Evolutionary conservation across 1,140 invertebrate species (phyloP).

Genomic region (Bombus consobrinus): DNA sequence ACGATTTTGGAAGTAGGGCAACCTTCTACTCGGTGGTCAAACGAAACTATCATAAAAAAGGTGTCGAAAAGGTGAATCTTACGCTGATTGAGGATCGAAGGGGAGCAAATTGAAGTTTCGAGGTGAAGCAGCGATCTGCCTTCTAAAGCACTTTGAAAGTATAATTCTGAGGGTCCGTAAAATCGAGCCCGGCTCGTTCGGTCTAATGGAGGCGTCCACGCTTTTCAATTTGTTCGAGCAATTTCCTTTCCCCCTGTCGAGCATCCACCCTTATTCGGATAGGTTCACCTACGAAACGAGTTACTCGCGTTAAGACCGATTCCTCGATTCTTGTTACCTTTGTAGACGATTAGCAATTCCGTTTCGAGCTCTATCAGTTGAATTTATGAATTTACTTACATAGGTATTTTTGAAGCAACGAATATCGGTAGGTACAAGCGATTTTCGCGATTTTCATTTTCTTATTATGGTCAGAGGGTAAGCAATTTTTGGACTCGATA

Average conservation of each 20-base stretch:
- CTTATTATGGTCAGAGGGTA: neutral
- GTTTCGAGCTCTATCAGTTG: neutral
- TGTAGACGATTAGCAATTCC: neutral
- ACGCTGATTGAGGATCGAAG: neutral
- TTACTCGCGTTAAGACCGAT: neutral
- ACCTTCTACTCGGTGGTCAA: neutral
- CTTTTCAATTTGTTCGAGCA: conserved; percentile 58
- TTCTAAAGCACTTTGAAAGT: conserved; percentile 46
- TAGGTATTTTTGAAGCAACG: neutral
- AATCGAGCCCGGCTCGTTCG: conserved; percentile 41
- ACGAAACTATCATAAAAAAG: neutral
- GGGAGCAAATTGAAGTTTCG: neutral
- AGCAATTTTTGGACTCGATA: neutral
- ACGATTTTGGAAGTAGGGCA: neutral
- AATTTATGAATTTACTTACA: neutral
- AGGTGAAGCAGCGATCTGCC: neutral
- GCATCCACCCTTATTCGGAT: conserved; percentile 1
- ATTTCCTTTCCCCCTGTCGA: conserved; percentile 37
- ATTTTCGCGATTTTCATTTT: neutral
- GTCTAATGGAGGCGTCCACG: conserved; percentile 41
- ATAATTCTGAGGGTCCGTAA: conserved; percentile 43
- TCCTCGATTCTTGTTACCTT: neutral
- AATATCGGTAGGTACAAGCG: neutral
- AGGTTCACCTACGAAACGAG: neutral
- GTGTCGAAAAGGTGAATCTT: neutral